Evolutionary conservation across 2,113 vertebrate genomes (phyloP).

Genomic region (Vombatus ursinus): DNA sequence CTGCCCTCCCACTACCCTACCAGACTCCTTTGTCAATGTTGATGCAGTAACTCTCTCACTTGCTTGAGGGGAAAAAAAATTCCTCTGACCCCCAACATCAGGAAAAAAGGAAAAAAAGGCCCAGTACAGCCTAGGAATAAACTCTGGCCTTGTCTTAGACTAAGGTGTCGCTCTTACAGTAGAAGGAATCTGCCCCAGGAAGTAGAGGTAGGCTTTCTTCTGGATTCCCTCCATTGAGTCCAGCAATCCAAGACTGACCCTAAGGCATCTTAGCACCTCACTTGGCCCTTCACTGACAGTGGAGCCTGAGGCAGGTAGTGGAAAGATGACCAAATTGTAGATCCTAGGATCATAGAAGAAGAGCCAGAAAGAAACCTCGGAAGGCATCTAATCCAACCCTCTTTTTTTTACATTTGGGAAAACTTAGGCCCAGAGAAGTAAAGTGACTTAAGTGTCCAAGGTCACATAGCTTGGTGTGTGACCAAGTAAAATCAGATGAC

Average conservation of each 20-base stretch:
- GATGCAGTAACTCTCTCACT: not conserved
- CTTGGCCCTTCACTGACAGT: not conserved
- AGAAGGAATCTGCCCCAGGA: not conserved
- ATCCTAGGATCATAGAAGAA: not conserved
- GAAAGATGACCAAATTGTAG: not conserved
- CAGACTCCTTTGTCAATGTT: not conserved
- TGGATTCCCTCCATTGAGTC: not conserved
- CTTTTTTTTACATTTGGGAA: not conserved
- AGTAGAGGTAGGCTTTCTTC: not conserved
- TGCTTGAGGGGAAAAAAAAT: not conserved
- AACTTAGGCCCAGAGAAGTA: not conserved
- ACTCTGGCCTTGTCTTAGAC: not conserved
- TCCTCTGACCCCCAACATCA: not conserved
- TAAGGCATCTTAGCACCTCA: not conserved
- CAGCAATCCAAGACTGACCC: not conserved
- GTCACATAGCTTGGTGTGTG: not conserved
- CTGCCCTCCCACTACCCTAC: not conserved
- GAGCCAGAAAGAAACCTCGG: not conserved
- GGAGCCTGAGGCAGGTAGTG: not conserved
- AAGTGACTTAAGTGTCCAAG: not conserved
- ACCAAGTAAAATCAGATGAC: not conserved
- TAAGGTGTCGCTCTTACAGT: not conserved
- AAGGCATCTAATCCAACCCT: not conserved
- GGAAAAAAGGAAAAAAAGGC: not conserved
- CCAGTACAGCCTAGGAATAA: not conserved